These are phyloP conservation scores for Venusia cambrica DNA, from an alignment of 2,888 invertebrate species.

Conservation along the genomic window DNA sequence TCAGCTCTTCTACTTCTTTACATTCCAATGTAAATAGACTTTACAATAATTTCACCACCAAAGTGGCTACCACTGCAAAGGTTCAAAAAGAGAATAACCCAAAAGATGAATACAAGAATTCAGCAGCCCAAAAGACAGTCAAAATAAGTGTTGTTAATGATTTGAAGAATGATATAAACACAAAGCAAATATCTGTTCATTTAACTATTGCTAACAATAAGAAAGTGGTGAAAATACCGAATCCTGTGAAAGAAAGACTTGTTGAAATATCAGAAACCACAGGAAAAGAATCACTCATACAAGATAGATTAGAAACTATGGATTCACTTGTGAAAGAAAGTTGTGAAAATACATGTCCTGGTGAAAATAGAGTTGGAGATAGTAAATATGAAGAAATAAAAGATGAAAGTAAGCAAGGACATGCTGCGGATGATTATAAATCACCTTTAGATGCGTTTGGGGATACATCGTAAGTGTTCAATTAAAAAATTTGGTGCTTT, in stretches of 20 bases:
- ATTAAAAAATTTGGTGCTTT: neutral
- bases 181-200: slow-evolving; percentile 52
- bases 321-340: slow-evolving; percentile 3
- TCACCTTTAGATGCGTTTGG: slow-evolving; percentile 66
- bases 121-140: slow-evolving; percentile 42
- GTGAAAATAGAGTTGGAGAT: slow-evolving; percentile 32
- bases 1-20: slow-evolving; percentile 53
- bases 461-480: slow-evolving; percentile 52
- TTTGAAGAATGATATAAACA: slow-evolving; percentile 35
- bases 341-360: slow-evolving; percentile 6
- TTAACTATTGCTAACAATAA: slow-evolving; percentile 54
- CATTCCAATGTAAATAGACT: slow-evolving; percentile 54
- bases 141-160: slow-evolving; percentile 56
- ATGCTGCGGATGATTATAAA: slow-evolving; percentile 54
- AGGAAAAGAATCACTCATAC: slow-evolving; percentile 13
- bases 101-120: slow-evolving; percentile 48
- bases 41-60: slow-evolving; percentile 35
- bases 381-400: slow-evolving; percentile 12
- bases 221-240: slow-evolving; percentile 51
- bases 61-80: slow-evolving; percentile 36
- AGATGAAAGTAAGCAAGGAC: slow-evolving; percentile 18
- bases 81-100: slow-evolving; percentile 68
- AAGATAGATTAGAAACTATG: slow-evolving; percentile 6
- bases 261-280: slow-evolving; percentile 18
- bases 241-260: slow-evolving; percentile 24